Conservation (phyloP, 2,888 invertebrate species). For the Meta bourneti region DNA sequence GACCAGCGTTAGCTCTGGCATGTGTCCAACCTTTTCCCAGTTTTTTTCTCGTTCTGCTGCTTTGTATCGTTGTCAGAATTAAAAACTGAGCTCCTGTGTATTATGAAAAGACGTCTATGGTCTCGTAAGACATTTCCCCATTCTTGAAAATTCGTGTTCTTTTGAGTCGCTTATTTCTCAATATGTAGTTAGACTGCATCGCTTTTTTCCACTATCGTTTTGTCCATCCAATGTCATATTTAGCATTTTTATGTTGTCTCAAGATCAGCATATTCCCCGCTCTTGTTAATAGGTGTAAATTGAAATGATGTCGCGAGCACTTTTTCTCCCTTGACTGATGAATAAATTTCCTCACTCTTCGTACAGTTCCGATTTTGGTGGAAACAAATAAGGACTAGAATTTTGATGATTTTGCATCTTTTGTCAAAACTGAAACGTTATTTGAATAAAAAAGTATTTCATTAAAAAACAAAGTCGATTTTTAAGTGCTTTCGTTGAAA, state of each 20-base stretch:
- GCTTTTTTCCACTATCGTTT: background rate
- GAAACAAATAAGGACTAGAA: no score
- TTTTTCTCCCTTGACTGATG: no score
- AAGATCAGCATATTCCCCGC: background rate
- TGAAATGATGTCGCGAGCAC: background rate
- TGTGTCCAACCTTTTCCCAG: slow-evolving; percentile 32
- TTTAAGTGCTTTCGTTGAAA: no score
- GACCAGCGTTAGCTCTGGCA: slow-evolving; percentile 59
- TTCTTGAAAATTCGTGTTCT: slow-evolving; percentile 9
- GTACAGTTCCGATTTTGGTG: no score
- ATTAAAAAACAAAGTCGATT: no score
- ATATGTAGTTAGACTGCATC: background rate
- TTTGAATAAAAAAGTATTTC: no score
- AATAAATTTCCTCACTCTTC: no score
- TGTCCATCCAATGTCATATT: no score
- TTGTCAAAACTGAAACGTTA: no score
- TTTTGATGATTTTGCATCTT: no score
- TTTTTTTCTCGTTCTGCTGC: slow-evolving; percentile 35
- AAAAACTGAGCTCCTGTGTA: slow-evolving; percentile 9
- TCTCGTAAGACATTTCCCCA: slow-evolving; percentile 13
- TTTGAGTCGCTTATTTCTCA: background rate
- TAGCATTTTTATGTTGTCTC: background rate
- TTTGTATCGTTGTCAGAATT: slow-evolving; percentile 33
- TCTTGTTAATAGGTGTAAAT: slow-evolving; percentile 4
- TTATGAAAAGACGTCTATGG: slow-evolving; percentile 4